A percentile compares a stretch with the other conserved stretches of the same genome.
Conservation (phyloP, 2,888 invertebrate genomes). For the Thyatira batis region DNA sequence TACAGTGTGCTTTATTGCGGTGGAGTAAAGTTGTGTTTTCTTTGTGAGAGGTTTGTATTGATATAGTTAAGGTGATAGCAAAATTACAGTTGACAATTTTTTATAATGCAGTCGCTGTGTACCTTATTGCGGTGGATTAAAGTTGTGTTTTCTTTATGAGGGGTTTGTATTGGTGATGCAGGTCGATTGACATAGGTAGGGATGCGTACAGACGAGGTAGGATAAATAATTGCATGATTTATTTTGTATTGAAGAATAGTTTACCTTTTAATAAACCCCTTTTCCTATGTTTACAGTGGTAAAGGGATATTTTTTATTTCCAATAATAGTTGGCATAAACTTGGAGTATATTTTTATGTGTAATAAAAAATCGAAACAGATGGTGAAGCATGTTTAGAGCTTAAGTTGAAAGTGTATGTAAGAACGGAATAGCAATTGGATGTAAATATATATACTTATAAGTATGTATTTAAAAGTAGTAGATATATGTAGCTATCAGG, state of each 20-base stretch:
- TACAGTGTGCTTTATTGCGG: background rate
- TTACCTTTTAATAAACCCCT: background rate
- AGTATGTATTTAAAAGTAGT: no score
- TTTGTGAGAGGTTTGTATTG: background rate
- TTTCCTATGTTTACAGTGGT: background rate
- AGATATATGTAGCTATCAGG: no score
- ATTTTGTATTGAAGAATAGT: background rate
- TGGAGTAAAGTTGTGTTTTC: background rate
- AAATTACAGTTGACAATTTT: no score
- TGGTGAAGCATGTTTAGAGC: no score
- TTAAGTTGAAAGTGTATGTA: no score
- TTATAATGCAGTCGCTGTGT: no score
- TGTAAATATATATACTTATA: no score
- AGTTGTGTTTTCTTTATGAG: background rate
- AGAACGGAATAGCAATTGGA: no score
- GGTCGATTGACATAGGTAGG: slow-evolving; percentile 55
- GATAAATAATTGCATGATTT: slow-evolving; percentile 16
- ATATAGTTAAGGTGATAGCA: no score
- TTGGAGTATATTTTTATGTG: no score
- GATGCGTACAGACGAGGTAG: slow-evolving; percentile 29
- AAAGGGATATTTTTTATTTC: background rate
- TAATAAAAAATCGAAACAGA: no score
- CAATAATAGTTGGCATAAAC: background rate
- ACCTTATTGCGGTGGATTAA: background rate
- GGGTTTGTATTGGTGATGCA: slow-evolving; percentile 22